Conservation (phyloP, 2,888 invertebrate genomes). For the Schrankia costaestrigalis region DNA sequence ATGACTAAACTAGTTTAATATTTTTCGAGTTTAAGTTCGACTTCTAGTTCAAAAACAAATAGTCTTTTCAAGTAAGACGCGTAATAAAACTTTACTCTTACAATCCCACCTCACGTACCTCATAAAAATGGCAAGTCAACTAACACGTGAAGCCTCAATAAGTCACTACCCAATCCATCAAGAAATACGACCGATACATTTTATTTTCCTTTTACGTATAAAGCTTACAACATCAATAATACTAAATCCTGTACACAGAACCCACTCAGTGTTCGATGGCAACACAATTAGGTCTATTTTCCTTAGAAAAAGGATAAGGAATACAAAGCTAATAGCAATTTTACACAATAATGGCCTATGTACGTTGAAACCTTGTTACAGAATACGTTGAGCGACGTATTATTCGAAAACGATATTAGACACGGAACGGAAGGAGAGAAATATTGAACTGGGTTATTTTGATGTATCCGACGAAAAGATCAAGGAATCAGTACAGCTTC, state of each 20-base stretch:
- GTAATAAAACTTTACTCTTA: constrained; percentile 18
- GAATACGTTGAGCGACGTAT: constrained; percentile 20
- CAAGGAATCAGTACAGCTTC: too few relatives aligned
- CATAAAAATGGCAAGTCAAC: constrained; percentile 29
- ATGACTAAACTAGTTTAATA: too few relatives aligned
- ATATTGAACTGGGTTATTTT: too few relatives aligned
- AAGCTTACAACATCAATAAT: constrained; percentile 13
- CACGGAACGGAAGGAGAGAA: too few relatives aligned
- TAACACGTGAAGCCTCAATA: constrained; percentile 26
- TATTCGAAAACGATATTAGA: constrained; percentile 18
- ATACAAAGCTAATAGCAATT: constrained; percentile 27
- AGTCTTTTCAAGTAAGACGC: too few relatives aligned
- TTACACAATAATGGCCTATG: constrained; percentile 25
- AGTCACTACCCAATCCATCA: constrained; percentile 31
- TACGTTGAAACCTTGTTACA: constrained; percentile 16
- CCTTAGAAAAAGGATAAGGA: constrained; percentile 18
- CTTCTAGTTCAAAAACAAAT: too few relatives aligned
- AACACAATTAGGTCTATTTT: constrained; percentile 39
- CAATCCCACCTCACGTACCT: constrained; percentile 23
- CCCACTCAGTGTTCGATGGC: constrained; percentile 17
- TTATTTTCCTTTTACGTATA: constrained; percentile 26
- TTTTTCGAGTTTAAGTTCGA: too few relatives aligned
- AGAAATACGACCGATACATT: constrained; percentile 32
- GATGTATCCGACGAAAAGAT: too few relatives aligned
- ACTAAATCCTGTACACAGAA: constrained; percentile 21